A percentile compares a stretch with the other conserved stretches of the same genome.
Evolutionary conservation across 2,797 vertebrate genomes (phyloP).

Genomic region (Danionella dracula): DNA sequence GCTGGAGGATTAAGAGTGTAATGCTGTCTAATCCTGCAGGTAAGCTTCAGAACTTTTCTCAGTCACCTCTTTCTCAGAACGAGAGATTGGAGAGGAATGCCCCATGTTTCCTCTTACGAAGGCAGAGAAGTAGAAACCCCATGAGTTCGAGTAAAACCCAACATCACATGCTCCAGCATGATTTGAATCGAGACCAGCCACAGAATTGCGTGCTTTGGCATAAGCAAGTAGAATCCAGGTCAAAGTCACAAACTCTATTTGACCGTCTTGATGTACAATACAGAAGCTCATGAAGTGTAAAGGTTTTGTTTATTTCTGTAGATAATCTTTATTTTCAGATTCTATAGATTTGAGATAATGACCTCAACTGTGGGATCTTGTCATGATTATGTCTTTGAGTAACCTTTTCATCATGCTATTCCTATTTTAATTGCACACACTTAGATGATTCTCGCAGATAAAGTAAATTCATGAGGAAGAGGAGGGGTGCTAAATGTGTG

Average conservation of each 20-base stretch:
- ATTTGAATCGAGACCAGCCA: background rate
- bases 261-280: background rate
- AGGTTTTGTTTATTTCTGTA: too few relatives aligned
- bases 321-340: too few relatives aligned
- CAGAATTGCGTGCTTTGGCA: background rate
- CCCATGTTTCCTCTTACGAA: background rate
- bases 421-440: background rate
- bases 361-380: too few relatives aligned
- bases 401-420: background rate
- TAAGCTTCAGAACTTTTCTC: constrained; percentile 58
- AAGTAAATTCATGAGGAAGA: background rate
- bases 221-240: background rate
- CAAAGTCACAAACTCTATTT: background rate
- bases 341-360: too few relatives aligned
- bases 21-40: constrained; percentile 74
- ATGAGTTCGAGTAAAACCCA: background rate
- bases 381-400: too few relatives aligned
- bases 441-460: background rate
- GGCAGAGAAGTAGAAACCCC: background rate
- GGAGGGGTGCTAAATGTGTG: constrained; percentile 12
- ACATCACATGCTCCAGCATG: background rate
- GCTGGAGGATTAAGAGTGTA: constrained; percentile 69
- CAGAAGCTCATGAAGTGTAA: too few relatives aligned
- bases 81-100: constrained; percentile 32
- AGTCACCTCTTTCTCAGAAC: constrained; percentile 52